phyloP scores from a whole-genome alignment of 2,797 vertebrate species.

The Falco novaeseelandiae region DNA sequence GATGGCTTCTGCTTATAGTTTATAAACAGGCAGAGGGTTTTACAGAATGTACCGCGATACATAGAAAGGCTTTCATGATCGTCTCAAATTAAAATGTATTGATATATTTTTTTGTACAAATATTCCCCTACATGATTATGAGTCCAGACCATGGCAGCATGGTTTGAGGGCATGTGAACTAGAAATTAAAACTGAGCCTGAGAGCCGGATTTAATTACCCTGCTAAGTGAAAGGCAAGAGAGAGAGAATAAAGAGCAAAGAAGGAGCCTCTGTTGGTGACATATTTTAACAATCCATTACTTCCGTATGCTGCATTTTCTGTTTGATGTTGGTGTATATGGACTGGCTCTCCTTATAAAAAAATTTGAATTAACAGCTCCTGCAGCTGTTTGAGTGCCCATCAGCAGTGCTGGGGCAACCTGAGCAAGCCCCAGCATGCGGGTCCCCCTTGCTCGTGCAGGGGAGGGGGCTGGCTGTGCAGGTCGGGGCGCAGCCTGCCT shows the following conservation, averaged over 20 bases:
- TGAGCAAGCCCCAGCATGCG: fast-evolving
- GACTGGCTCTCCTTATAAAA: neutral
- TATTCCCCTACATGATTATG: neutral
- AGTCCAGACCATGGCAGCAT: neutral
- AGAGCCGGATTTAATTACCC: conserved; percentile 56
- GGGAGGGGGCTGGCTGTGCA: neutral
- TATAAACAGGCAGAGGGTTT: neutral
- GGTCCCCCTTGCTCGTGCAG: neutral
- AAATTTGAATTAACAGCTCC: neutral
- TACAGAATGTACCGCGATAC: neutral
- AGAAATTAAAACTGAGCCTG: conserved; percentile 52
- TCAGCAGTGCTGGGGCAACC: neutral
- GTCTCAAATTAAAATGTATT: neutral
- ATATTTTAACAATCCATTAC: neutral
- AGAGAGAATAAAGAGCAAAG: neutral
- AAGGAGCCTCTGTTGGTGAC: neutral
- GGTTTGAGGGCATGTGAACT: conserved; percentile 48
- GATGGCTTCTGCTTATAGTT: neutral
- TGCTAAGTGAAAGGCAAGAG: conserved; percentile 30
- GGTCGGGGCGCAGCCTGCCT: fast-evolving
- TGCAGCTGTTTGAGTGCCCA: fast-evolving
- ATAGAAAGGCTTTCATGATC: neutral
- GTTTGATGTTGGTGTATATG: neutral
- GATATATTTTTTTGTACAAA: neutral
- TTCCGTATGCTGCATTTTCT: fast-evolving